These are phyloP conservation scores for Loripinus fragilis DNA, from an alignment of 2,888 invertebrate genomes.

Conservation along the genomic window DNA sequence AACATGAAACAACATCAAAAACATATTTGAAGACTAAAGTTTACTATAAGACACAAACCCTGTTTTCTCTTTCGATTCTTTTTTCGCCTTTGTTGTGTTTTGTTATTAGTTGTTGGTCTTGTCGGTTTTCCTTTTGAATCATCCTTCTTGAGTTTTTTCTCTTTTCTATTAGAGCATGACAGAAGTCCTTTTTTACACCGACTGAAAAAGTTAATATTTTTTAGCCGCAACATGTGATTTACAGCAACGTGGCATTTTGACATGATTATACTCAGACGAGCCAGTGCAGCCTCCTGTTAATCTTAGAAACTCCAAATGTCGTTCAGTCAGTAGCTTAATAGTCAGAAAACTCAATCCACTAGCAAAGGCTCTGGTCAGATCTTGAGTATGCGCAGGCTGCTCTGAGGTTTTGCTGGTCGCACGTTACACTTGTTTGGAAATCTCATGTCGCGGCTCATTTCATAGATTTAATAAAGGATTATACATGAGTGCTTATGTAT, in stretches of 20 bases:
- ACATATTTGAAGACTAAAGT: too few species aligned
- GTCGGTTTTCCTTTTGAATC: conserved; percentile 22
- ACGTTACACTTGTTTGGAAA: too few species aligned
- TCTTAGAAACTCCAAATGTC: too few species aligned
- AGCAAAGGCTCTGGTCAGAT: too few species aligned
- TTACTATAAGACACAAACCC: neutral
- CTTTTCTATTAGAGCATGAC: conserved; percentile 30
- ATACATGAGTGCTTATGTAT: too few species aligned
- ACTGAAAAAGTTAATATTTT: conserved; percentile 20
- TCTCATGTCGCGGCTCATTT: too few species aligned
- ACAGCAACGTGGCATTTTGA: neutral
- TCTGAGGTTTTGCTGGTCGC: too few species aligned
- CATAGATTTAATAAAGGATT: too few species aligned
- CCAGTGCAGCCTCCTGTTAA: too few species aligned
- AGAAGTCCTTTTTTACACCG: conserved; percentile 45
- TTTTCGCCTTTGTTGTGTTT: conserved; percentile 1
- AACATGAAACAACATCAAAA: too few species aligned
- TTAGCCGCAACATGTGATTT: neutral
- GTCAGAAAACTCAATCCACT: neutral
- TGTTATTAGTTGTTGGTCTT: neutral
- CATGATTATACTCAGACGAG: neutral
- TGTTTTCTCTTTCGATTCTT: neutral
- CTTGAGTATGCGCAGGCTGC: too few species aligned
- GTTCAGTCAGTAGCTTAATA: neutral
- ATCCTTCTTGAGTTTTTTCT: conserved; percentile 22